Conservation (phyloP, 2,888 invertebrate genomes). For the Agonum fuliginosum region DNA sequence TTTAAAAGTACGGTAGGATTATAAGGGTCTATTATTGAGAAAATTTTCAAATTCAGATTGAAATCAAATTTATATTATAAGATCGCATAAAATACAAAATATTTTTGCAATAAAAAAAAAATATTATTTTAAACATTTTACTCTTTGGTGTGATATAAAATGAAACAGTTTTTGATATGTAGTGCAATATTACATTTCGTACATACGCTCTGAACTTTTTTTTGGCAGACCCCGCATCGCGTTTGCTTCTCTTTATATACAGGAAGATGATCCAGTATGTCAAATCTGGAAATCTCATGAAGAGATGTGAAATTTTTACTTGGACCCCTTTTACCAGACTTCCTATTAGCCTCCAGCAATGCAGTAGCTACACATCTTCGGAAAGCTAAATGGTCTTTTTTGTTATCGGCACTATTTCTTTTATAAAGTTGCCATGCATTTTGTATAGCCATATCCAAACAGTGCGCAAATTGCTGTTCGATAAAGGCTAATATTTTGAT, state of each 20-base stretch:
- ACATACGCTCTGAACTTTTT: slow-evolving; percentile 34
- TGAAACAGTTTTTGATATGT: slow-evolving; percentile 43
- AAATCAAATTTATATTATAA: neutral
- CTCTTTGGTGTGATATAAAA: slow-evolving; percentile 18
- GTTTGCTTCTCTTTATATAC: slow-evolving; percentile 1
- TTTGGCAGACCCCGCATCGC: slow-evolving; percentile 28
- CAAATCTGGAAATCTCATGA: slow-evolving; percentile 25
- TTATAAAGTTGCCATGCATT: slow-evolving; percentile 21
- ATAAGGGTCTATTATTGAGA: neutral
- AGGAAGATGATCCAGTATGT: slow-evolving; percentile 35
- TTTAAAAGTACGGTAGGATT: neutral
- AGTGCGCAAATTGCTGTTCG: slow-evolving; percentile 1
- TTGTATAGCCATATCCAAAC: neutral
- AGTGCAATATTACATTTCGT: slow-evolving; percentile 39
- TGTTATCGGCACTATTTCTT: neutral
- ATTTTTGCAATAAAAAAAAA: neutral
- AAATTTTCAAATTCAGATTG: no score
- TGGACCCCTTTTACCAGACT: slow-evolving; percentile 11
- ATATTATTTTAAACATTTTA: slow-evolving; percentile 1
- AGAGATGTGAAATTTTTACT: neutral
- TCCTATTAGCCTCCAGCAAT: slow-evolving; percentile 35
- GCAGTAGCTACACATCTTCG: slow-evolving; percentile 19
- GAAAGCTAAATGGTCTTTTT: slow-evolving; percentile 28
- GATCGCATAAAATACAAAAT: neutral
- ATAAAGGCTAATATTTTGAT: slow-evolving; percentile 3